Conservation (phyloP, 2,113 vertebrate species). For the Colinus virginianus region DNA sequence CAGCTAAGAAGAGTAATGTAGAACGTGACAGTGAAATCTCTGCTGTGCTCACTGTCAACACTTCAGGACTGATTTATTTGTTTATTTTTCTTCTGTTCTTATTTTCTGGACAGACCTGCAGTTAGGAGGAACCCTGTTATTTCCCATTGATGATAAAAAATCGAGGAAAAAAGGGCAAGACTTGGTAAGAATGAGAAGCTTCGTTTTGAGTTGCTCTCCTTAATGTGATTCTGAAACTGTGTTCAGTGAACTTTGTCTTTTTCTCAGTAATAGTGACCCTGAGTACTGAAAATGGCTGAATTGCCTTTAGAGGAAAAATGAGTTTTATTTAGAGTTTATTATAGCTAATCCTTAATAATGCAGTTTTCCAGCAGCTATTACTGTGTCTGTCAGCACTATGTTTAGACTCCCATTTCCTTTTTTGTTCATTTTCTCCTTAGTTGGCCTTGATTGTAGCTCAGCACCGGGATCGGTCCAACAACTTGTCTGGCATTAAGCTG, state of each 20-base stretch:
- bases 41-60: background rate
- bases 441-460: conserved; percentile 91
- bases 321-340: background rate
- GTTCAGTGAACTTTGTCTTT: background rate
- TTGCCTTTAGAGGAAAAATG: background rate
- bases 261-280: background rate
- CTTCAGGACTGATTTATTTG: background rate
- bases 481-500: conserved; percentile 88
- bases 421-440: conserved; percentile 71
- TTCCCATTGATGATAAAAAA: conserved; percentile 91
- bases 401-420: background rate
- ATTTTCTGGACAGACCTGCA: conserved; percentile 82
- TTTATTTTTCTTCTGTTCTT: background rate
- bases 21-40: background rate
- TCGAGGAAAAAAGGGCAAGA: conserved; percentile 86
- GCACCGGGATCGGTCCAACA: conserved; percentile 85
- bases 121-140: conserved; percentile 88
- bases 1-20: background rate
- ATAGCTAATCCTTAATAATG: background rate
- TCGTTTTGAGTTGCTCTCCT: background rate
- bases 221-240: background rate
- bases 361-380: background rate
- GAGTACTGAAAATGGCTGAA: background rate
- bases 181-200: conserved; percentile 78
- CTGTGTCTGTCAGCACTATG: background rate